phyloP scores from a whole-genome alignment of 2,888 invertebrate species.

The Acanthosepion pharaonis region DNA sequence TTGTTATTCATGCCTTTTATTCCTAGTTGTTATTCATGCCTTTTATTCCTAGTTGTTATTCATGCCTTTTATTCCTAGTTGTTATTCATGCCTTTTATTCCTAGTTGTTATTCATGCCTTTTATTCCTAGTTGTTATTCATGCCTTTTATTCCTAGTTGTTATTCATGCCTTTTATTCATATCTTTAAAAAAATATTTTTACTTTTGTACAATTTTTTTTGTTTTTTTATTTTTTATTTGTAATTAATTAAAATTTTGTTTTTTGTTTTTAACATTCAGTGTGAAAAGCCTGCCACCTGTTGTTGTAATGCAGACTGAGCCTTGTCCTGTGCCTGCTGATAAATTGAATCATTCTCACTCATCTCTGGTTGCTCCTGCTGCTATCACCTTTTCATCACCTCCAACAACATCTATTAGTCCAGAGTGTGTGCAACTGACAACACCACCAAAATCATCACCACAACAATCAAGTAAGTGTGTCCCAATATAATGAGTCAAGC shows the following conservation, averaged over 20 bases:
- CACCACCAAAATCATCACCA: background rate
- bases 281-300: background rate
- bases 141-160: too few relatives aligned
- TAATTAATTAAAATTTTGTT: too few relatives aligned
- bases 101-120: too few relatives aligned
- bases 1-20: too few relatives aligned
- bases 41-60: too few relatives aligned
- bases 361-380: background rate
- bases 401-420: background rate
- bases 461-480: background rate
- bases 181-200: background rate
- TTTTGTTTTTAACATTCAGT: background rate
- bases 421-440: background rate
- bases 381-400: background rate
- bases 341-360: background rate
- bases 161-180: too few relatives aligned
- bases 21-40: too few relatives aligned
- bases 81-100: too few relatives aligned
- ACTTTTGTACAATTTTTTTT: background rate
- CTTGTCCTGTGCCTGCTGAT: conserved; percentile 17
- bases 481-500: background rate
- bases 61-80: too few relatives aligned
- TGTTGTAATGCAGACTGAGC: background rate
- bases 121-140: too few relatives aligned
- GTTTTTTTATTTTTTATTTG: background rate